Evolutionary conservation across 1,140 invertebrate genomes (phyloP), one percentile per base, ranked within the genome.

Genomic region (Hyphantria cunea): DNA sequence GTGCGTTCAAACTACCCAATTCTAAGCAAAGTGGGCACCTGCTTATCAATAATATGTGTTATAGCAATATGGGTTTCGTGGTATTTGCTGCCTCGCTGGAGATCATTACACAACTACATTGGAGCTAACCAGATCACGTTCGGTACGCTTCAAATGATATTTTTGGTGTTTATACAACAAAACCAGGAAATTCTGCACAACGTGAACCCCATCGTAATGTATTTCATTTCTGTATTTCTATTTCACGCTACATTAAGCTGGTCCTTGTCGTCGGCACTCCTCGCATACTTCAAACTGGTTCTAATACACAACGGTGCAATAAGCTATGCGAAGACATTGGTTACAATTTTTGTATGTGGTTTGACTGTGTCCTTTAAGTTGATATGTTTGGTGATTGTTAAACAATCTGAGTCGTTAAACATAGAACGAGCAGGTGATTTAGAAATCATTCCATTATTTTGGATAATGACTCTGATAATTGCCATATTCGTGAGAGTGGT

Each of bases 31-130:
- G 17, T 47, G 6, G 55, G 49, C 5, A 10, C 3, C 13, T 12
- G 7, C 0, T 3, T 53, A 17, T 51, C 56, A 14, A 4, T 42
- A 14, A 17, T 51, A 9, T 44, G 47, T 44, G 48, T 44, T 0
- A 44, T 60, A 34, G 37, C 25, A 15, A 31, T 51, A 31, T 51
- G 45, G 56, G 33, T 15, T 7, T 15, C 62, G 0, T 64, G 62
- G 53, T 45, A 14, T 6, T 15, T 64, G 12, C 34, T 64, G 17
- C 62, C 62, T 9, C 37, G 48, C 0, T 64, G 62, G 62, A 45
- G 62, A 12, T 51, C 25, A 3, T 32, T 64, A 13, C 39, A 64
- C 31, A 64, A 64, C 53, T 64, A 44, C 54, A 41, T 64, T 6
- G 15, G 48, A 13, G 8, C 52, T 7, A 51, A 64, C 10, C 62